Evolutionary conservation across 1,140 invertebrate species (phyloP).

Genomic region (Pseudomyrmex pallidus): DNA sequence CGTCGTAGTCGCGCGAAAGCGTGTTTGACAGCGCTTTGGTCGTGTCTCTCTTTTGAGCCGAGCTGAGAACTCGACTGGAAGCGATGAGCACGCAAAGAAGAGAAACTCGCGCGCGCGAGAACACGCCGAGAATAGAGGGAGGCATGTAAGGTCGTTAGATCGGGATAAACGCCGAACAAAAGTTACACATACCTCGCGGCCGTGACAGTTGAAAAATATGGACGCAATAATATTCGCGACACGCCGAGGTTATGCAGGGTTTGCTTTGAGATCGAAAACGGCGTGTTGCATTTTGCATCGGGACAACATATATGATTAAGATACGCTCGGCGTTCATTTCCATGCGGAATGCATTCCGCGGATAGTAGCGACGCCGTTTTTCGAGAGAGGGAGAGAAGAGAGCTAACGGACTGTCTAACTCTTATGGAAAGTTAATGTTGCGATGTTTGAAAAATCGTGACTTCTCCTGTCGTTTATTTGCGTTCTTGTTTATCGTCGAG

Average conservation of each 20-base stretch:
- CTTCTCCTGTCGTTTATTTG: not conserved
- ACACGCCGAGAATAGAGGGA: constrained; percentile 49
- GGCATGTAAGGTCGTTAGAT: constrained; percentile 52
- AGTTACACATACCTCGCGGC: constrained; percentile 33
- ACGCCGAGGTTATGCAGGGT: constrained; percentile 22
- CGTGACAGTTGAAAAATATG: constrained; percentile 44
- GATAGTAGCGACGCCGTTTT: constrained; percentile 10
- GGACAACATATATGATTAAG: constrained; percentile 33
- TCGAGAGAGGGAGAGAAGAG: not conserved
- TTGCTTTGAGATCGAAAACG: constrained; percentile 53
- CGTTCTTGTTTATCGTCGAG: not conserved
- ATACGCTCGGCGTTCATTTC: constrained; percentile 17
- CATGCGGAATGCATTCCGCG: constrained; percentile 8
- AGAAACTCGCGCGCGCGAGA: constrained; percentile 52
- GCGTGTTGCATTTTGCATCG: constrained; percentile 10
- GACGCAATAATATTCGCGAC: constrained; percentile 47
- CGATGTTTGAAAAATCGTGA: not conserved
- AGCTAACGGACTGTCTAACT: not conserved
- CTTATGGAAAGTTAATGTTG: not conserved
- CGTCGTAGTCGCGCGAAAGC: constrained; percentile 27
- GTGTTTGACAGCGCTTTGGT: constrained; percentile 49
- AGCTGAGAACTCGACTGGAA: constrained; percentile 40
- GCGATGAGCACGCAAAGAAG: constrained; percentile 34
- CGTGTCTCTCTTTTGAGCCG: constrained; percentile 35
- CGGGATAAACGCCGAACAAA: constrained; percentile 57